Evolutionary conservation across 2,113 vertebrate species (phyloP), one percentile per base, ranked within the genome.

Genomic region (Anseranas semipalmata): DNA sequence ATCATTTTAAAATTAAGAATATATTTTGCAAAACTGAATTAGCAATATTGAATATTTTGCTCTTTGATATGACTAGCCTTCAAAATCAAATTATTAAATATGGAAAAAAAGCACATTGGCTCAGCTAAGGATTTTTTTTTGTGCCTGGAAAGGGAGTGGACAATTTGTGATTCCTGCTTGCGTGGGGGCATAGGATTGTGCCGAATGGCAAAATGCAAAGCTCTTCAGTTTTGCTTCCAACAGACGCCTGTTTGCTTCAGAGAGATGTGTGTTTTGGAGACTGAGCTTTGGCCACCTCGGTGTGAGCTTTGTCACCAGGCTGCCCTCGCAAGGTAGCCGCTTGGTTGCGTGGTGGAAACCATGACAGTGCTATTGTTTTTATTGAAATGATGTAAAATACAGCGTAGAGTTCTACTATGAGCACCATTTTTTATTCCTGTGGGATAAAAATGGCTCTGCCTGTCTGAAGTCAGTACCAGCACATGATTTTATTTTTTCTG

Each of bases 1-100:
- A 99, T 99, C 96, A 99, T 99, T 99, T 99, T 98, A 97, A 98
- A 99, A 99, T 99, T 99, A 99, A 99, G 98, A 99, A 99, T 99
- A 99, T 98, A 98, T 99, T 99, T 99, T 99, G 98, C 98, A 98
- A 98, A 99, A 98, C 98, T 98, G 98, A 98, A 98, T 99, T 99
- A 98, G 98, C 98, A 95, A 98, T 99, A 99, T 99, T 99, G 99
- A 99, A 98, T 99, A 98, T 97, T 99, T 98, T 98, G 98, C 98
- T 98, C 98, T 98, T 98, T 98, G 98, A 98, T 98, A 98, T 97
- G 98, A 98, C 97, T 98, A 97, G 98, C 97, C 95, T 98, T 98
- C 98, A 97, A 98, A 98, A 98, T 98, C 97, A 97, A 98, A 98
- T 98, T 98, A 98, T 98, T 98, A 98, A 98, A 97, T 98, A 98